Base-by-base conservation (phyloP, 2,797 vertebrate genomes). In the Hylomyscus alleni region DNA sequence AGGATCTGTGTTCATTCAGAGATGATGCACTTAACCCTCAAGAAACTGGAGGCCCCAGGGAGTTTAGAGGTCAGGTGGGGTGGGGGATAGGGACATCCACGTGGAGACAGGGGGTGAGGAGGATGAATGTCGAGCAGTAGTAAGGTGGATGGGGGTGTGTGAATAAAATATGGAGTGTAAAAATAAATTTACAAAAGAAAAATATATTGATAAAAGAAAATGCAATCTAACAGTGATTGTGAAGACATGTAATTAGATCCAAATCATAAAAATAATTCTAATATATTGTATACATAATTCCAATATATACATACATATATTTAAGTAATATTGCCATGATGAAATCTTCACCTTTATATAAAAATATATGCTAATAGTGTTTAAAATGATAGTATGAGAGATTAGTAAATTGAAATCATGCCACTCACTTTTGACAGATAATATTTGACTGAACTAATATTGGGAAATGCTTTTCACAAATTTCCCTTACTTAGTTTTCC, bases 401-500 rank as follows among this genome's bases (percentile, higher is more conserved):
- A 20, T 24, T 67, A 77, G 69, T 65, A 52, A 93, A 82, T 86
- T 4, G 7, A 19, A 52, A 15, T n/a, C 44, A n/a, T 1, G 3
- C 20, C 5, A 3, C 89, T 50, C 13, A 15, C 6, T 67, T 72
- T 90, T 62, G 17, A 40, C 85, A 47, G 56, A 77, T 76, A 17
- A 19, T 8, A 50, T 50, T 83, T 12, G 19, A 78, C 20, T 54
- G 37, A 89, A 75, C 76, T 91, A 92, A 65, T 88, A 31, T 31
- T 76, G 24, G 11, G 17, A 92, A 94, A 90, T 37, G 22, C 76
- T 76, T 67, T 58, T 82, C 75, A 62, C 62, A 65, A 37, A 90
- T 94, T 89, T 75, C 22, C 93, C 60, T 65, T 73, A 44, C n/a
- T 89, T 90, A 44, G 22, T 92, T 94, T 93, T 89, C 37, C 60